These are phyloP conservation scores for Xenotilapia longispinis DNA, from an alignment of 2,113 vertebrate genomes.

Conservation along the genomic window DNA sequence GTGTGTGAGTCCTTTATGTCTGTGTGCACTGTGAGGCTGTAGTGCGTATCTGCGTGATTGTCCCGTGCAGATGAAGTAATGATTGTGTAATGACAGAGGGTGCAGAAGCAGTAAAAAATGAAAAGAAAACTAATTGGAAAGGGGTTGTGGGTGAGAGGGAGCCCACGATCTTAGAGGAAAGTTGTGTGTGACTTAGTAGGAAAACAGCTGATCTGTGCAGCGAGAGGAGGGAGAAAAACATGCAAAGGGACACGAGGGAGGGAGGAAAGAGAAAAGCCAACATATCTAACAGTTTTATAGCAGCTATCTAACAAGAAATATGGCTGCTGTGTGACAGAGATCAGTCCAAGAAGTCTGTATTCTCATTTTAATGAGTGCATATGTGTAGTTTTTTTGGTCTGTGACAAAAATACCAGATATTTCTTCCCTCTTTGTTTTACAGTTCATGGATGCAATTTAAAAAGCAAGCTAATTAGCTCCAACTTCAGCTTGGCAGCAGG, in stretches of 20 bases:
- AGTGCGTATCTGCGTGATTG: neutral
- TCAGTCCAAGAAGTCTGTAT: neutral
- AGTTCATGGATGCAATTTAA: fast-evolving
- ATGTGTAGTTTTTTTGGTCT: fast-evolving
- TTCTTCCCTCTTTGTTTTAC: neutral
- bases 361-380: neutral
- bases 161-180: fast-evolving
- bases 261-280: fast-evolving
- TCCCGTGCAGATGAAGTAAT: neutral
- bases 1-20: neutral
- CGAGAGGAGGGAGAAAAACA: neutral
- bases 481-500: neutral
- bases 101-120: fast-evolving
- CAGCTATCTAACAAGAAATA: neutral
- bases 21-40: neutral
- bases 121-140: neutral
- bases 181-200: neutral
- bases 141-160: neutral
- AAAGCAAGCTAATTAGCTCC: neutral
- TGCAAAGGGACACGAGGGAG: neutral
- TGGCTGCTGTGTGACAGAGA: neutral
- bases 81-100: neutral
- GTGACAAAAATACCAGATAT: neutral
- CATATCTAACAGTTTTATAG: neutral
- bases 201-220: neutral